These are phyloP conservation scores for Hydrozoanthus gracilis DNA, from an alignment of 92 coral and sea anemone species.

Conservation along the genomic window DNA sequence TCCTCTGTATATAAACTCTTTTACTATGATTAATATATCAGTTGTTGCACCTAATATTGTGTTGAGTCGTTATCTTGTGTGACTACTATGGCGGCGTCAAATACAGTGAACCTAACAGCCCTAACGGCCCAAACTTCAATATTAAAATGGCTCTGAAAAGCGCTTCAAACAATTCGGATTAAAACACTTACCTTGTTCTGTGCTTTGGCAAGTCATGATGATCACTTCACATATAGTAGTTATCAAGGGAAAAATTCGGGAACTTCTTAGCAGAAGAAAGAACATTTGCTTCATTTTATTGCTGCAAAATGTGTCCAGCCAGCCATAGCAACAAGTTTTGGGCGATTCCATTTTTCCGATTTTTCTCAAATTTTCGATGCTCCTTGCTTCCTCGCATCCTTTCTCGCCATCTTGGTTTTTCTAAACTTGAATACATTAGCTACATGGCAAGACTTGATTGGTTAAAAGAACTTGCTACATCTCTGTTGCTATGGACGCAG, in stretches of 20 bases:
- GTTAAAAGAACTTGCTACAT: slow-evolving; percentile 9
- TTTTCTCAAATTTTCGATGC: slow-evolving; percentile 33
- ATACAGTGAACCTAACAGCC: too few species aligned
- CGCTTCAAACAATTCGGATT: slow-evolving; percentile 31
- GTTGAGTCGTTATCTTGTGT: too few species aligned
- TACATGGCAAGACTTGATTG: slow-evolving; percentile 17
- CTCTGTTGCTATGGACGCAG: slow-evolving; percentile 13
- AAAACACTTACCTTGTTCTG: slow-evolving; percentile 28
- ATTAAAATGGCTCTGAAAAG: too few species aligned
- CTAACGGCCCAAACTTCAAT: too few species aligned
- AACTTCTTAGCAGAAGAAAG: not conserved
- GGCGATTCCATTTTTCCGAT: not conserved
- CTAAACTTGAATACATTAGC: slow-evolving; percentile 15
- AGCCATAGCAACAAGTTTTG: not conserved
- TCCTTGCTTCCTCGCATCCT: not conserved
- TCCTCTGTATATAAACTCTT: too few species aligned
- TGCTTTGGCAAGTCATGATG: not conserved
- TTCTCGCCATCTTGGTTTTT: slow-evolving; percentile 23
- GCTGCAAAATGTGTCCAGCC: slow-evolving; percentile 7
- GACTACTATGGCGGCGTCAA: too few species aligned
- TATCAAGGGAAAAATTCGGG: not conserved
- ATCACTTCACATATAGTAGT: not conserved
- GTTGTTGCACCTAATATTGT: too few species aligned
- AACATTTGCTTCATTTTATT: not conserved
- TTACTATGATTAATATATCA: too few species aligned